Base-by-base conservation (phyloP, 2,797 vertebrate species). In the Echeneis naucrates region DNA sequence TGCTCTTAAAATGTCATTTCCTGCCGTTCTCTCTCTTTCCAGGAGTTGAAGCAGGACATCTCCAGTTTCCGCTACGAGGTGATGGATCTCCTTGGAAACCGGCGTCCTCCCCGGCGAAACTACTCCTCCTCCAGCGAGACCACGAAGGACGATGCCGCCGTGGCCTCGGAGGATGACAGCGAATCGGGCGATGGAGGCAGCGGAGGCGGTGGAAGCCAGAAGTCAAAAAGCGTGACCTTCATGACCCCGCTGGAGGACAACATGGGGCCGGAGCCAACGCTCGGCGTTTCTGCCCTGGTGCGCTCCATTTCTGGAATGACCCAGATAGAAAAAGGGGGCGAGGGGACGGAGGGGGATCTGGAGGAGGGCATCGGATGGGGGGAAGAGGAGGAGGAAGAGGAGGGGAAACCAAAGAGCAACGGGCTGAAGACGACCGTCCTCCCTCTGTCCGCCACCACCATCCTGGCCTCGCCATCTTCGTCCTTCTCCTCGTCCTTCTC, bases 31-130 rank as follows among this genome's bases (percentile, higher is more conserved):
- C 8, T 54, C 26, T 78, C 19, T 70, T 7, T 72, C 21, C 84
- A 99, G 97, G 97, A 99, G 92, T 73, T 99, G 73, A 99, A 99
- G 85, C 97, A 99, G 84, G 97, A 99, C 89, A 99, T 99, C 84
- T 99, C 97, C 13, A 99, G 97, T 81, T 99, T 99, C 82, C 96
- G 97, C 50, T 99, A 98, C 0, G 97, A 99, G 91, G 97, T 99
- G 65, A 91, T 98, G 58, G 97, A 98, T 88, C 96, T 99, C 55
- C 92, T 99, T 3, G 97, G 97, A 40, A 99, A 99, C 66, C 95
- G 97, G 17, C 97, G 97, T 79, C 96, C 95, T 13, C 95, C 96
- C 26, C 92, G 96, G 11, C 95, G 97, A 66, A 95, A 96, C 79
- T 97, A 96, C 70, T 98, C 97, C 1, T 95, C 96, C 26, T 97